Evolutionary conservation across 2,888 invertebrate genomes (phyloP), one percentile per base, ranked within the genome.

Genomic region (Himalopsyche kuldschensis): DNA sequence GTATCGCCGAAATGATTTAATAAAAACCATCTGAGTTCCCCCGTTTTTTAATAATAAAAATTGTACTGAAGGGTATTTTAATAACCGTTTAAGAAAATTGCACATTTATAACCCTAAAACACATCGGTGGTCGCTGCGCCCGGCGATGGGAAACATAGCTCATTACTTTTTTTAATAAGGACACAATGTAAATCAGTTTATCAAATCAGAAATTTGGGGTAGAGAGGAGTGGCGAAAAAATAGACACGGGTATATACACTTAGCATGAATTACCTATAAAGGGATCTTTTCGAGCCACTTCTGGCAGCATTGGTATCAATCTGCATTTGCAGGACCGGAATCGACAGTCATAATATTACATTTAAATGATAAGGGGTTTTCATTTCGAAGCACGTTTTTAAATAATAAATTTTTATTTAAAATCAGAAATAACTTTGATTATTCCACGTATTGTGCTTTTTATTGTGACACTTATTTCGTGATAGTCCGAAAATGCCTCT

Each of bases 141-240:
- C 15, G 15, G 41, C 11, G 24, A 55, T 6, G 27, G 69, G 41
- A 35, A 79, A 47, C 47, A 32, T n/a, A 30, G 82, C 78, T 78
- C 69, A 82, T 82, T 84, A 47, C 63, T 75, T 75, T 82, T 85
- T 85, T 85, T 85, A 84, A 86, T 84, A 85, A 84, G 84, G 20
- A 20, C 5, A 35, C 79, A 55, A 85, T 79, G 84, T 82, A 86
- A 86, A 86, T 85, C 86, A 84, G 81, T 81, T 82, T 85, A 84
- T 84, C 84, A 84, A 84, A 83, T 76, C 78, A n/a, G 63, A 69
- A 41, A 84, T 81, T 84, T 69, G 24, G 8, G 20, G 55, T 11
- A 55, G 55, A 55, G 55, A 2, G 5, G 5, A 55, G 55, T 55
- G 6, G 20, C 10, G 48, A 24, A 24, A 55, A 55, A 55, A 77